Percentiles rank a stretch among this genome's conserved stretches.
These are phyloP conservation scores for Belonocnema kinseyi DNA, from an alignment of 1,140 invertebrate species.

Conservation along the genomic window DNA sequence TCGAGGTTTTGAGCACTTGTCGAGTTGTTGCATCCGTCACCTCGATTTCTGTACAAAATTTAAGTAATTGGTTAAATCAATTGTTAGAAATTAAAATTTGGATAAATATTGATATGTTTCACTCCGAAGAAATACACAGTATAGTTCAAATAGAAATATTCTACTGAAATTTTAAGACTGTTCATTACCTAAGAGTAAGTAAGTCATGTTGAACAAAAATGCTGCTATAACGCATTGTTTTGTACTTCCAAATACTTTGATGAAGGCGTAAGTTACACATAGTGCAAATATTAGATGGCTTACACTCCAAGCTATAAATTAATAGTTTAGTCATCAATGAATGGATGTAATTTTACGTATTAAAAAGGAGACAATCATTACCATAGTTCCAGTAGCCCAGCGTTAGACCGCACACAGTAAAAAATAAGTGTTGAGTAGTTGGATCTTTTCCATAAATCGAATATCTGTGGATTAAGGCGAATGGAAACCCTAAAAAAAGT, in stretches of 20 bases:
- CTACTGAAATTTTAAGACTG: conserved; percentile 14
- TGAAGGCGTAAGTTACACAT: conserved; percentile 81
- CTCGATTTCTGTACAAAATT: background rate
- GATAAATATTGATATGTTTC: background rate
- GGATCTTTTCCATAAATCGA: conserved; percentile 76
- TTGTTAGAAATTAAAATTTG: background rate
- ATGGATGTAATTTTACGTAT: conserved; percentile 41
- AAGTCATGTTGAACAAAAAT: conserved; percentile 89
- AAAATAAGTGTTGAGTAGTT: conserved; percentile 84
- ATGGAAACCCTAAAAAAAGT: conserved; percentile 83
- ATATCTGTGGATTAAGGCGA: conserved; percentile 83
- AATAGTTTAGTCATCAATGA: conserved; percentile 50
- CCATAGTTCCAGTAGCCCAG: conserved; percentile 92
- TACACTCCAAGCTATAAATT: conserved; percentile 76
- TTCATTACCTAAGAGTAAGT: conserved; percentile 73
- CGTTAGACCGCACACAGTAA: conserved; percentile 81
- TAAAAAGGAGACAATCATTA: conserved; percentile 61
- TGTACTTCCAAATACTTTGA: conserved; percentile 78
- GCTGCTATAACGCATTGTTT: conserved; percentile 79
- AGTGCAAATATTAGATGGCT: conserved; percentile 85
- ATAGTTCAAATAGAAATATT: background rate
- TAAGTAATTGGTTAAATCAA: conserved; percentile 20
- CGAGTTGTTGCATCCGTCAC: too few relatives aligned
- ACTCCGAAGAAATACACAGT: background rate
- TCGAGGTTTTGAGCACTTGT: too few relatives aligned